Conservation (phyloP, 2,113 vertebrate genomes). For the Heterochromis multidens region DNA sequence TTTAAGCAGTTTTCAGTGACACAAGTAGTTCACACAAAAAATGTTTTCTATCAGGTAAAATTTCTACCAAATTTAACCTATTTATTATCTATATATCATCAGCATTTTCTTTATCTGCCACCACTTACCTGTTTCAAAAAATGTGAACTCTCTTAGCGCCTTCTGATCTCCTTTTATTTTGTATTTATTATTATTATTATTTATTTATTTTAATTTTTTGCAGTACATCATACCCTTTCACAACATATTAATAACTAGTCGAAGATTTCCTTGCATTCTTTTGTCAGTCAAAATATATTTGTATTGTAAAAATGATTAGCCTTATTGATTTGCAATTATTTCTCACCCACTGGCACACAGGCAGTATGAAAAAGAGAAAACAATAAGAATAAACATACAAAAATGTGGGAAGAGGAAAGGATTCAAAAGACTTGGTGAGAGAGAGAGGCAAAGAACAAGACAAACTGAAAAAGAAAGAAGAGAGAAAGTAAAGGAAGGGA, state of each 20-base stretch:
- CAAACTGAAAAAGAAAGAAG: neutral
- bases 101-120: rapidly evolving
- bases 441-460: neutral
- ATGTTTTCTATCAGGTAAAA: neutral
- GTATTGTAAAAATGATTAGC: conserved; percentile 27
- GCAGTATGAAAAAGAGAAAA: neutral
- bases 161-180: neutral
- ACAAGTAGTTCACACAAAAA: neutral
- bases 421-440: neutral
- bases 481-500: conserved; percentile 38
- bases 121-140: neutral
- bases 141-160: neutral
- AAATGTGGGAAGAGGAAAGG: neutral
- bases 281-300: conserved; percentile 19
- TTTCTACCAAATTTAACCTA: neutral
- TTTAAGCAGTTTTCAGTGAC: neutral
- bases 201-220: neutral
- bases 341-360: neutral
- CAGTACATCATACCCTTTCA: neutral
- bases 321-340: conserved; percentile 36
- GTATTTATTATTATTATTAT: too few relatives aligned
- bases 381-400: neutral
- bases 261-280: conserved; percentile 9
- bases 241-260: neutral
- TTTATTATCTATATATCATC: neutral